Percentiles rank a stretch among this genome's conserved stretches.
These are phyloP conservation scores for Holothuria scabra DNA, from an alignment of 53 echinoderm and acorn worm genomes.

Conservation along the genomic window DNA sequence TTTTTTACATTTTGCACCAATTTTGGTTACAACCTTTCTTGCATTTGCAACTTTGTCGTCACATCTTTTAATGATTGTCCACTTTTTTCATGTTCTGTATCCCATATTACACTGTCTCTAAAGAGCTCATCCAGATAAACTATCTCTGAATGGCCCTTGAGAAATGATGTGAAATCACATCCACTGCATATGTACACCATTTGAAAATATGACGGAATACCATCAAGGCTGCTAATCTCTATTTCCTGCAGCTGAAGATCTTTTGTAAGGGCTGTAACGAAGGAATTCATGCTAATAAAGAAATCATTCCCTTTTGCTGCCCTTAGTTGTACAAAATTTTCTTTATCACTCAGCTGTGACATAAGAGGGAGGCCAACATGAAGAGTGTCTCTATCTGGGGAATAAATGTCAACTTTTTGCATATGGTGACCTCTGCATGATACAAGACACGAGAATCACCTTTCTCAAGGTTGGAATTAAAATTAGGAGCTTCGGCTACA, in stretches of 20 bases:
- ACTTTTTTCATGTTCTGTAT: too few species aligned
- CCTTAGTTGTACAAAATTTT: too few species aligned
- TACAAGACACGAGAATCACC: conserved; percentile 34
- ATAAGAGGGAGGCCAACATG: conserved; percentile 13
- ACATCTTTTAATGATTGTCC: too few species aligned
- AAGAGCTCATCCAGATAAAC: neutral
- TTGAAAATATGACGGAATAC: neutral
- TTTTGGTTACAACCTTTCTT: too few species aligned
- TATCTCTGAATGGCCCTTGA: neutral
- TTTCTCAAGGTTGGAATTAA: conserved; percentile 5
- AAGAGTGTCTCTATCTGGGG: neutral
- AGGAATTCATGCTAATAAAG: neutral
- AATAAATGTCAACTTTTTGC: conserved; percentile 1
- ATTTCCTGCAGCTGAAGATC: neutral
- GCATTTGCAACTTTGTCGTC: too few species aligned
- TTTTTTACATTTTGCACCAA: too few species aligned
- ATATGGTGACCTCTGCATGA: neutral
- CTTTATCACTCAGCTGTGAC: neutral
- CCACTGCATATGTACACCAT: neutral
- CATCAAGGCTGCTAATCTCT: neutral
- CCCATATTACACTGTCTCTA: neutral
- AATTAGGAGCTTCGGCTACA: neutral
- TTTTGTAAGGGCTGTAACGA: too few species aligned
- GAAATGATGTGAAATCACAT: neutral
- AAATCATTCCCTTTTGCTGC: neutral